Conservation (phyloP, 1,140 invertebrate species). For the Callitettix versicolor region DNA sequence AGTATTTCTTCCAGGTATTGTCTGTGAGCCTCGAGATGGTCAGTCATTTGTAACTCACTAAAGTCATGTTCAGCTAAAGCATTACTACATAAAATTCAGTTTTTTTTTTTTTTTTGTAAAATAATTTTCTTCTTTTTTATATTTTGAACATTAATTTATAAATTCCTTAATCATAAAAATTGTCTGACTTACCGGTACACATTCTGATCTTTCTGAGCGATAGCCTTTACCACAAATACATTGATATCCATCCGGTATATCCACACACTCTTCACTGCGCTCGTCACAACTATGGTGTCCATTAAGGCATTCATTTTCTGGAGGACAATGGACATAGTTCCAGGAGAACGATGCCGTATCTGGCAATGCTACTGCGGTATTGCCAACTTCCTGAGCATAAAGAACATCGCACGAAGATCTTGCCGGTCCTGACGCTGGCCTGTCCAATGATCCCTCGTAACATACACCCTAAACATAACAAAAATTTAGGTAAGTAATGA, state of each 20-base stretch:
- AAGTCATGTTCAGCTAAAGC: too few species aligned
- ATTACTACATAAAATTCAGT: too few species aligned
- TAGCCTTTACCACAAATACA: conserved; percentile 82
- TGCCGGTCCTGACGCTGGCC: conserved; percentile 53
- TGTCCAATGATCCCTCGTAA: conserved; percentile 65
- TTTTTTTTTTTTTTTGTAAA: too few species aligned
- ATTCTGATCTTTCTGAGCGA: conserved; percentile 37
- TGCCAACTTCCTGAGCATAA: conserved; percentile 29
- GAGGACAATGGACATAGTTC: conserved; percentile 79
- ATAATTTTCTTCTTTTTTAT: too few species aligned
- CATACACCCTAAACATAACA: conserved; percentile 44
- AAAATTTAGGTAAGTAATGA: neutral
- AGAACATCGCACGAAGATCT: conserved; percentile 52
- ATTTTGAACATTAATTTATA: too few species aligned
- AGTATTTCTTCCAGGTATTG: too few species aligned
- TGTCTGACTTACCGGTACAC: conserved; percentile 19
- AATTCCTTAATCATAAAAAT: too few species aligned
- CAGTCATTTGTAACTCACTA: too few species aligned
- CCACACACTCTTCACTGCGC: conserved; percentile 73
- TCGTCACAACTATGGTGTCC: conserved; percentile 81
- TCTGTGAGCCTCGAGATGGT: too few species aligned
- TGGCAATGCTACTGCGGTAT: neutral
- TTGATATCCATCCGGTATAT: conserved; percentile 61
- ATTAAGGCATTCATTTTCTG: conserved; percentile 88
- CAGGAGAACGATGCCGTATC: conserved; percentile 46